These are phyloP conservation scores for Corythornis madagascariensis DNA, from an alignment of 2,113 vertebrate species.

Conservation along the genomic window DNA sequence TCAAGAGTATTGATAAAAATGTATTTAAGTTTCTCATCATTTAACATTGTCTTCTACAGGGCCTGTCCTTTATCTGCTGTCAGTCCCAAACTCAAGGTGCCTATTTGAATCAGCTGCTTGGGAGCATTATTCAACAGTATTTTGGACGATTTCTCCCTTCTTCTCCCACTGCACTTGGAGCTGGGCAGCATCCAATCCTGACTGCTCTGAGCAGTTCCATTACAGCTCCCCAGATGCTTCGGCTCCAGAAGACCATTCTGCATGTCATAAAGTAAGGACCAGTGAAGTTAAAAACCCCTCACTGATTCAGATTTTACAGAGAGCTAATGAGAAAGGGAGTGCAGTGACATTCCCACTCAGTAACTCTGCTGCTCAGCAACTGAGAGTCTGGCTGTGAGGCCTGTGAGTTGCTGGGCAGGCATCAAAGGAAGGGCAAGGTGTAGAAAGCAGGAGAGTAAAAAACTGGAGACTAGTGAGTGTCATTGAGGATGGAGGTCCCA, in stretches of 20 bases:
- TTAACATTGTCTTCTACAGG: conserved; percentile 71
- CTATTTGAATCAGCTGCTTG: conserved; percentile 89
- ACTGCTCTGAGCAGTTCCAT: conserved; percentile 79
- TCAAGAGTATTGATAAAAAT: background rate
- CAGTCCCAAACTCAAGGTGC: conserved; percentile 84
- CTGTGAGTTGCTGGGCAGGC: background rate
- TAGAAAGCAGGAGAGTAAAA: background rate
- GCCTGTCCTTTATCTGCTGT: conserved; percentile 84
- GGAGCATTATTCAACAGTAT: conserved; percentile 84
- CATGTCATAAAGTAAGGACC: conserved; percentile 73
- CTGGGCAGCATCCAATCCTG: conserved; percentile 88
- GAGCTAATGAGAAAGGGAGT: background rate
- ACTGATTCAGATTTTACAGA: background rate
- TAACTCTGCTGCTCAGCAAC: background rate
- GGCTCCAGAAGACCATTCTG: conserved; percentile 66
- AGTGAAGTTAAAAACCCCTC: background rate
- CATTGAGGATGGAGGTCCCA: background rate
- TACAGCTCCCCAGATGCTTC: conserved; percentile 57
- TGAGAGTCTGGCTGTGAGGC: background rate
- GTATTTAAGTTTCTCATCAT: background rate
- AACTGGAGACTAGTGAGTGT: background rate
- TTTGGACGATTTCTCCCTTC: conserved; percentile 91
- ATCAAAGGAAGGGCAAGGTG: background rate
- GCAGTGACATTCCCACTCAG: too few relatives aligned
- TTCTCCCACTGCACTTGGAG: conserved; percentile 61